Evolutionary conservation across 2,113 vertebrate species (phyloP).

Genomic region (Silurus asotus): DNA sequence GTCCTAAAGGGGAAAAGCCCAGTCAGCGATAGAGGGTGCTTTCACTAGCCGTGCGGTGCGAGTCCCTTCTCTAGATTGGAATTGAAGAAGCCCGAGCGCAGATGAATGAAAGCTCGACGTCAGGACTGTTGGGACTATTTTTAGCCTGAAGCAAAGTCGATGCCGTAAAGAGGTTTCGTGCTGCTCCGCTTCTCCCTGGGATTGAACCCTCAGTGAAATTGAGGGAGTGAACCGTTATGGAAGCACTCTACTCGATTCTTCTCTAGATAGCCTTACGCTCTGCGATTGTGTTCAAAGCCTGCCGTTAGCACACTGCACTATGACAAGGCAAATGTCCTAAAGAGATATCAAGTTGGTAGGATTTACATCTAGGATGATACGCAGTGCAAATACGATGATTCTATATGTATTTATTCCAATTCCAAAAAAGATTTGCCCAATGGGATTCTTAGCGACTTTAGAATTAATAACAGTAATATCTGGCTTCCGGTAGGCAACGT

Average conservation of each 20-base stretch:
- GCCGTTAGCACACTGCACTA: neutral
- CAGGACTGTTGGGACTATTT: constrained; percentile 37
- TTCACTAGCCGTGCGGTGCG: constrained; percentile 2
- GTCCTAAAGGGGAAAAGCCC: constrained; percentile 36
- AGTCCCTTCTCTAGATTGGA: constrained; percentile 22
- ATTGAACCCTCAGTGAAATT: neutral
- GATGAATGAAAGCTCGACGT: constrained; percentile 35
- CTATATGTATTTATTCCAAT: neutral
- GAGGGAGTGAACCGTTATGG: neutral
- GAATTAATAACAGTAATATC: too few species aligned
- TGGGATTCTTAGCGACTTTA: neutral
- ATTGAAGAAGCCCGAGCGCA: constrained; percentile 9
- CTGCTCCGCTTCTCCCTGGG: neutral
- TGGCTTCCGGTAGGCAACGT: too few species aligned
- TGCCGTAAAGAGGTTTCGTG: constrained; percentile 16
- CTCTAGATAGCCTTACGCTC: neutral
- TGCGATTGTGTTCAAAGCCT: neutral
- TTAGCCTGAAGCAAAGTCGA: constrained; percentile 26
- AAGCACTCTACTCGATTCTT: neutral
- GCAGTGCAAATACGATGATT: neutral
- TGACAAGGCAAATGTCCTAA: neutral
- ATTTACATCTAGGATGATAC: neutral
- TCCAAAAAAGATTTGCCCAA: neutral
- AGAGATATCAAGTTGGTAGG: neutral
- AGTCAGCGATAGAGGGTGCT: constrained; percentile 36